Base-by-base conservation (phyloP, 2,888 invertebrate species). In the Dilophus febrilis region DNA sequence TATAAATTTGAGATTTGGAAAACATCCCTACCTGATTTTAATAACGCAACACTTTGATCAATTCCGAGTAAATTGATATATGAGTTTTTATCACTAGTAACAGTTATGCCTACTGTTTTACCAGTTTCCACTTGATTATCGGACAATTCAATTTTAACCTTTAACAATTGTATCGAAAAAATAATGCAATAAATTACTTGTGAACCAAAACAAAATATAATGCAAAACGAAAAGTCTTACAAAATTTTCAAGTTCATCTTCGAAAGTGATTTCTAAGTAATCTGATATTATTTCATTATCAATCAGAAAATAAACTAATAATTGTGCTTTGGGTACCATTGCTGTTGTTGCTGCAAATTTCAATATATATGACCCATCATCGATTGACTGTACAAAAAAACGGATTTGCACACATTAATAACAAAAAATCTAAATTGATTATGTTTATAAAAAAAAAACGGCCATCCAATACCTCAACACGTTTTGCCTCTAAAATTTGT, bases 31-130 rank as follows among this genome's bases (percentile, higher is more conserved):
- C 85, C 85, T 13, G 71, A 67, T 53, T 78, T 77, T 11, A 88
- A 63, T 11, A 80, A 56, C 4, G 79, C 57, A 4, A 84, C 82
- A 54, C 81, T 79, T 58, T 88, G 79, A 61, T 95, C 94, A 8
- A 88, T 78, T 0, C 87, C 94, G 46, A 94, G 65, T 8, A 95
- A 62, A 4, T 87, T 90, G 13, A 92, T 79, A 50, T 78, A 78
- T 0, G 94, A 88, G 49, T 87, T 81, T 0, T 87, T 77, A 55
- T 82, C 84, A 1, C 92, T 80, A 17, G 71, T 67, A 12, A 94
- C 75, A 4, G 73, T 69, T 11, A 95, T 64, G 47, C 84, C 78
- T 1, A 92, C 74, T 42, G 77, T 70, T 19, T 77, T 72, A 39
- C 83, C 83, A 1, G 91, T 91, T 41, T 77, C 74, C 1, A 76